Evolutionary conservation across 2,888 invertebrate species (phyloP), one percentile per base, ranked within the genome.

Genomic region (Galeruca laticollis): DNA sequence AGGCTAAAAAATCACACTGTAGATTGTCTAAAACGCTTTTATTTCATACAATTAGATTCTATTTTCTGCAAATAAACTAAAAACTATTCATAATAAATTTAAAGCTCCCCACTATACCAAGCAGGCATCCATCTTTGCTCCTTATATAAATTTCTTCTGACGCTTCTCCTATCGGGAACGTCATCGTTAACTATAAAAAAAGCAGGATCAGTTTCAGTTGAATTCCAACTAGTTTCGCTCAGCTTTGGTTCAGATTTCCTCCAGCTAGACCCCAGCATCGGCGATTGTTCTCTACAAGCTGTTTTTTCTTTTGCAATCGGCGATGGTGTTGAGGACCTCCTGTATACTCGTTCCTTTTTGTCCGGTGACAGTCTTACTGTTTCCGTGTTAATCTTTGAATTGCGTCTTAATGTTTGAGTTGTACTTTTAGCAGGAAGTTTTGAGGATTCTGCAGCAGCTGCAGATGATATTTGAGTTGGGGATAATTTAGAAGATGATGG

Each of bases 141-240:
- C 43, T 73, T 75, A 65, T 73, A 72, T 61, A 72, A 65, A 72
- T 77, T 76, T 49, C 75, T 74, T 61, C 78, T 77, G 13, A 76
- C 72, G 54, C 77, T 75, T 43, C 65, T 71, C n/a, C 66, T 63
- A 47, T 51, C 71, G 0, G 61, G 70, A 9, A 49, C 43, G 10
- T 47, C 59, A 35, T 77, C 79, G 43, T 80, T 79, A 11, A 81
- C 60, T 20, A 82, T 78, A 35, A 80, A 73, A 68, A 82, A 82
- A 60, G 82, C 80, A 8, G 74, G 76, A 61, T 75, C 74, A 31
- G 72, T 64, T 20, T 72, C 69, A 26, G 61, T 51, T n/a, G 70
- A 68, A 40, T 66, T 61, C 70, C 70, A 66, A 56, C 31, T 18
- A 60, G 11, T 51, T 40, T 35, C 13, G 2, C 40, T 33, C 15